Evolutionary conservation across 2,113 vertebrate genomes (phyloP), one percentile per base, ranked within the genome.

Genomic region (Grallaria varia): DNA sequence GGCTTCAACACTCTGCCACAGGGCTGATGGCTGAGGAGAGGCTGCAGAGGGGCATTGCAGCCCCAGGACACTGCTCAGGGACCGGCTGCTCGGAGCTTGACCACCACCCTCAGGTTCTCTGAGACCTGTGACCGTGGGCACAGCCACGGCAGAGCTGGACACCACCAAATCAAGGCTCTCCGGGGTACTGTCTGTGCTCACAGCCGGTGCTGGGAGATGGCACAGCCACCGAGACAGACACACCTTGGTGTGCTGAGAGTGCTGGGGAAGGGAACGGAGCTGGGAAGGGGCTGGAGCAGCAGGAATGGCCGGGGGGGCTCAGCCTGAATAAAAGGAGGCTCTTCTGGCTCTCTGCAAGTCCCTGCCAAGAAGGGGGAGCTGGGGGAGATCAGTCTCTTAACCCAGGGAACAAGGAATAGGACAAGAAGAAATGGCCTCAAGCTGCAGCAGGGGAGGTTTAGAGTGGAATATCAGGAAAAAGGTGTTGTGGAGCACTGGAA

Each of bases 211-310:
- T 7, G 4, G 6, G 31, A 35, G 9, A 31, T 8, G 47, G 40
- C 24, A 18, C 45, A 31, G 55, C 59, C 53, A 2, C 68, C 28
- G 52, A 22, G 21, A 52, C 23, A 44, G 20, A 15, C 2, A 2
- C 7, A 25, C 12, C 15, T 30, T 0, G 0, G 1, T 7, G 31
- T n/a, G 55, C 45, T 62, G 69, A 40, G 28, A 1, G 1, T 3
- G 11, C 24, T 45, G 53, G 60, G 5, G 55, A 44, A 40, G 39
- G 45, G 60, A 82, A 79, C 28, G 33, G 45, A n/a, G 44, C 44
- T 75, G 37, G 44, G 16, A 22, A n/a, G 24, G 56, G 20, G 17
- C 55, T 40, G 53, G 28, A 75, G 62, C 69, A 40, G 8, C 20
- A 60, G 55, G 9, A 83, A 30, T 0, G 2, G 8, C 42, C 44